Conservation (phyloP, 2,113 vertebrate species). For the Beaufortia kweichowensis region DNA sequence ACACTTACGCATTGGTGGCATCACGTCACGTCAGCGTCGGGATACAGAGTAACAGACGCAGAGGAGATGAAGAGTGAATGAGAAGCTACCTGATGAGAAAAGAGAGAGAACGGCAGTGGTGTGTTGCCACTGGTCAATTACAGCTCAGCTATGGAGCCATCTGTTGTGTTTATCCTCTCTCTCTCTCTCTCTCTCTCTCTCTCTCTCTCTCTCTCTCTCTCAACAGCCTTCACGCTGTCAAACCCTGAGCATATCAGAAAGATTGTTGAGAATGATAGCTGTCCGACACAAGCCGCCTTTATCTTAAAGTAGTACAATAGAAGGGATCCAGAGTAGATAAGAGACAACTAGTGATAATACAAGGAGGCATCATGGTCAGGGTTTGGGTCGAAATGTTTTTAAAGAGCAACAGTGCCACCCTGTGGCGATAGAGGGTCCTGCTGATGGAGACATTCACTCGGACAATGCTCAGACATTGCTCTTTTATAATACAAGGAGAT, state of each 20-base stretch:
- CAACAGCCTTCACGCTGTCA: slow-evolving; percentile 72
- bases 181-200: slow-evolving; percentile 58
- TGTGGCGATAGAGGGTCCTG: slow-evolving; percentile 18
- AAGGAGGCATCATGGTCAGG: slow-evolving; percentile 40
- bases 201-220: too few relatives aligned
- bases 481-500: not conserved
- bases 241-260: slow-evolving; percentile 56
- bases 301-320: slow-evolving; percentile 71
- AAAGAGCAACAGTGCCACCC: slow-evolving; percentile 54
- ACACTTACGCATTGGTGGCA: not conserved
- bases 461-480: not conserved
- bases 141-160: slow-evolving; percentile 51
- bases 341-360: slow-evolving; percentile 65
- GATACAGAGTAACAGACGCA: slow-evolving; percentile 2
- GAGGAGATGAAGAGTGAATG: slow-evolving; percentile 4
- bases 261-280: slow-evolving; percentile 71
- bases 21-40: not conserved
- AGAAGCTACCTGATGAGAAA: slow-evolving; percentile 4
- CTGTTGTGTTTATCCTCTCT: slow-evolving; percentile 46
- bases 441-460: too few relatives aligned
- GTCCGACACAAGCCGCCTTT: slow-evolving; percentile 68
- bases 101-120: slow-evolving; percentile 58
- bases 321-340: slow-evolving; percentile 67
- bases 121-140: slow-evolving; percentile 69
- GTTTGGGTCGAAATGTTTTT: not conserved